phyloP scores from a whole-genome alignment of 1,140 invertebrate genomes.

The Pomacea maculata region DNA sequence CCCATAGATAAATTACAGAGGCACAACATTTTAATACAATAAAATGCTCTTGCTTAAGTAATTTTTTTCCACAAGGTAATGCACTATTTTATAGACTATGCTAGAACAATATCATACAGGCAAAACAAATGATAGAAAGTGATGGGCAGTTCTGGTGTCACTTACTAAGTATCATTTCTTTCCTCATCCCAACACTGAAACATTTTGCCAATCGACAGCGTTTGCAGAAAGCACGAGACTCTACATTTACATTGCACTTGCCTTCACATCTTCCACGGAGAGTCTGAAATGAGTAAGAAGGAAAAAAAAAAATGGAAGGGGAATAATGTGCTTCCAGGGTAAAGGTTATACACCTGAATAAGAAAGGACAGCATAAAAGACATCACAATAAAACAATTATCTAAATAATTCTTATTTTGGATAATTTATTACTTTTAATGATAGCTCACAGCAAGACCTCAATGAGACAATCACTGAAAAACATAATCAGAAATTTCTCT shows the following conservation, averaged over 20 bases:
- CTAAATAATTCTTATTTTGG: neutral
- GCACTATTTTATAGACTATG: no score
- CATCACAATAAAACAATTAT: neutral
- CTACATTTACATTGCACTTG: constrained; percentile 88
- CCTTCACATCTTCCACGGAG: constrained; percentile 60
- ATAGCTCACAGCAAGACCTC: neutral
- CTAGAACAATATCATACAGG: neutral
- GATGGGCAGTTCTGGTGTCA: neutral
- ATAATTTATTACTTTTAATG: neutral
- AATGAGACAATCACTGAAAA: neutral
- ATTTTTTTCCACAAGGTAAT: no score
- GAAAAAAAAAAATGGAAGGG: neutral
- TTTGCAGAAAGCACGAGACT: constrained; percentile 94
- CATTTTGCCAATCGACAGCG: constrained; percentile 94
- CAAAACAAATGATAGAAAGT: neutral
- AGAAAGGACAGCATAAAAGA: neutral
- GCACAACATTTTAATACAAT: no score
- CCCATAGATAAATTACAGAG: no score
- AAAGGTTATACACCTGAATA: neutral
- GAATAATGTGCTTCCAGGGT: neutral
- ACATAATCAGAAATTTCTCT: no score
- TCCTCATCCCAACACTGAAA: constrained; percentile 91
- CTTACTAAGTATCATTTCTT: constrained; percentile 96
- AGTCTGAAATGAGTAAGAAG: constrained; percentile 39
- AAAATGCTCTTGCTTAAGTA: no score